Base-by-base conservation (phyloP, 2,888 invertebrate species). In the Ischnura elegans region DNA sequence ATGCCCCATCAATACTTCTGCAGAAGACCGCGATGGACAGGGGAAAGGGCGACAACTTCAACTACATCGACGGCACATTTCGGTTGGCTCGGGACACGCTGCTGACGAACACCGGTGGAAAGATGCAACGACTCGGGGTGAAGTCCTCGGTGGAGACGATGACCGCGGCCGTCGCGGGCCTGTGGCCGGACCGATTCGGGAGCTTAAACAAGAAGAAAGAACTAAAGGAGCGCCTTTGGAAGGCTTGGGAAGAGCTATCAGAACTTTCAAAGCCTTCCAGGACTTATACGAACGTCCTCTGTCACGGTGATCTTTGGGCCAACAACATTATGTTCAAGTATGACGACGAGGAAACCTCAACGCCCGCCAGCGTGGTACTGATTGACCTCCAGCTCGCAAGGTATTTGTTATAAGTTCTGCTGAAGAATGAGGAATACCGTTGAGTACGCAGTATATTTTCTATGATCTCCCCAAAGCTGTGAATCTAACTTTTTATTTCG, bases 311-410 rank as follows among this genome's bases (percentile, higher is more conserved):
- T 90, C 94, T 94, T 85, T 94, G 94, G 94, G 93, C 93, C 93
- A 94, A 94, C 90, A 94, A 94, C 61, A 86, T 94, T 25, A 86
- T 94, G 76, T 94, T 94, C 94, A 87, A 86, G 46, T 94, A 94
- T 87, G 93, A 55, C 6, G 43, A 43, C 0, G 90, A 13, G 2
- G 76, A 36, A 3, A 36, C 21, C 5, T 51, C 51, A 51, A 19
- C 19, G 0, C 90, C 90, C 0, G 43, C 4, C 10, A 16, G 16
- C 2, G 90, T 25, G 5, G 93, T 42, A 84, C 94, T 95, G 16
- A 94, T 95, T 10, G 95, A 95, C 94, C 94, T 95, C 25, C 95
- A 95, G 90, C 95, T 61, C 19, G 51, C 19, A 51, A 13, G 51
- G 51, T n/a, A n/a, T n/a, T n/a, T n/a, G n/a, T n/a, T n/a, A n/a